These are phyloP conservation scores for Poecilia gillii DNA, from an alignment of 2,797 vertebrate genomes.

Conservation along the genomic window DNA sequence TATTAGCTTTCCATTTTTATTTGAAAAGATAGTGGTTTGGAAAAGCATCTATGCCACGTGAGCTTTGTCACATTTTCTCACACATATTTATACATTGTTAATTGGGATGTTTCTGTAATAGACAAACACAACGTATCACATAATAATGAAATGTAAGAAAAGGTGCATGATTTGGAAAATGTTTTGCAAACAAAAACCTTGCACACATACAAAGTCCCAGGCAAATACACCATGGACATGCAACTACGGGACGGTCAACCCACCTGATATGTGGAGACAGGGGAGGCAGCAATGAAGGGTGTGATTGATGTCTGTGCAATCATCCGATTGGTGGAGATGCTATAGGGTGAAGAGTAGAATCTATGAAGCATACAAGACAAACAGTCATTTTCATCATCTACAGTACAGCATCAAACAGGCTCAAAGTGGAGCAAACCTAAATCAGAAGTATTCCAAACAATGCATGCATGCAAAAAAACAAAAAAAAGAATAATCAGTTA, in stretches of 20 bases:
- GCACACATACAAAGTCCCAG: neutral
- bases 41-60: neutral
- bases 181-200: neutral
- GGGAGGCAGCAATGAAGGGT: constrained; percentile 98
- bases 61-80: neutral
- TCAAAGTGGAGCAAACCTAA: neutral
- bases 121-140: neutral
- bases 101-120: neutral
- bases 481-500: neutral
- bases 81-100: too few species aligned
- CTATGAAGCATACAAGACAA: constrained; percentile 74
- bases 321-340: constrained; percentile 99
- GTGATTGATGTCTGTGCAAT: constrained; percentile 99
- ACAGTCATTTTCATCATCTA: constrained; percentile 15
- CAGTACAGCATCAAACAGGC: neutral
- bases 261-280: constrained; percentile 99
- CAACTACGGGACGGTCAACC: constrained; percentile 42
- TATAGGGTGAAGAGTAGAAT: constrained; percentile 99
- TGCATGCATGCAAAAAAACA: neutral
- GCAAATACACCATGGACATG: neutral
- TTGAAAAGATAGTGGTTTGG: neutral
- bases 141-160: neutral
- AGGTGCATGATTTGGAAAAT: neutral
- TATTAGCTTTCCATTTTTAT: neutral
- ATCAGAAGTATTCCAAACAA: neutral